Evolutionary conservation across 2,888 invertebrate species (phyloP), one percentile per base, ranked within the genome.

Genomic region (Drosophila villosipedis): DNA sequence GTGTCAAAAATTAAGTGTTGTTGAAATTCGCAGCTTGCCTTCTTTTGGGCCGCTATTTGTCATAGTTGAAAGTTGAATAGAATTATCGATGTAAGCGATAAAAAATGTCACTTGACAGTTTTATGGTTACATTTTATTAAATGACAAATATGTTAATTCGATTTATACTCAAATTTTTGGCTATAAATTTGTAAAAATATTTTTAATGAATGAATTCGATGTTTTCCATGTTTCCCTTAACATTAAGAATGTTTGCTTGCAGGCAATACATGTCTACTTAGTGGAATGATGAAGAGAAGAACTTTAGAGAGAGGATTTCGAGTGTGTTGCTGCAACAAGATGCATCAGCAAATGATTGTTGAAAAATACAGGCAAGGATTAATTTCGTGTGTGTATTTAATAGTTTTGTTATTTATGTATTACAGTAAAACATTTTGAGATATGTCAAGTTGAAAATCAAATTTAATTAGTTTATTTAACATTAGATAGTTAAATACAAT

Each of bases 1-100:
- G 78, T 78, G 70, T 77, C 73, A 19, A 60, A 66, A 66, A 35
- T 61, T 19, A 33, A 57, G 68, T 39, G 39, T 30, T 25, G 22
- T 52, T 52, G 3, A 35, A 61, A 58, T 50, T 68, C 54, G 39
- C 68, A 69, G 68, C 33, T 64, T 63, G 67, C 12, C n/a, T 3
- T 28, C 14, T 12, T 16, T 37, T 25, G 41, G 2, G 19, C 47
- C 22, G 57, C 52, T 33, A 67, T 76, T 72, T 60, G n/a, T 43
- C 28, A 49, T 49, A 54, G 16, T n/a, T n/a, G 16, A 47, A 43
- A 62, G n/a, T 61, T 39, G 19, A 43, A 31, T 31, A 3, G 35
- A 55, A 63, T 25, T 47, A 39, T 53, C 35, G 14, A 33, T 39
- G 1, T 33, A 1, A 25, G 19, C 19, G 14, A 39, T 35, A 31